These are phyloP conservation scores for Bradypodion pumilum DNA, from an alignment of 2,797 vertebrate genomes.

Conservation along the genomic window DNA sequence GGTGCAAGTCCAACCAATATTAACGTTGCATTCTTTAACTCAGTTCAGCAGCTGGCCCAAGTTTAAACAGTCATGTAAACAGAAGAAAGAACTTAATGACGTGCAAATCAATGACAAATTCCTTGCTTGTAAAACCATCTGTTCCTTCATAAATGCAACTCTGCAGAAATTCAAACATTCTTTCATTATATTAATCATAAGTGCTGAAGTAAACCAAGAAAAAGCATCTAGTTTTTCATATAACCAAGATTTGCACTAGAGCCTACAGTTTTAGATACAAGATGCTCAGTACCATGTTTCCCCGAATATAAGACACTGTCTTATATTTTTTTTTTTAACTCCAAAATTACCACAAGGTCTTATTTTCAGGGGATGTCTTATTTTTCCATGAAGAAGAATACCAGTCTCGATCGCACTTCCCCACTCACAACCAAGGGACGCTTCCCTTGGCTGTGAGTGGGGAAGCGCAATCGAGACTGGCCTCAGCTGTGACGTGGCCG, in stretches of 20 bases:
- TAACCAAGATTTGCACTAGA: conserved; percentile 39
- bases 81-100: conserved; percentile 45
- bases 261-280: conserved; percentile 35
- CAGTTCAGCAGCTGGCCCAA: neutral
- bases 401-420: too few species aligned
- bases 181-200: conserved; percentile 19
- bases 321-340: too few species aligned
- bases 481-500: too few species aligned
- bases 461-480: too few species aligned
- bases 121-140: conserved; percentile 28
- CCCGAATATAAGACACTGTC: too few species aligned
- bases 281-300: too few species aligned
- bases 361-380: too few species aligned
- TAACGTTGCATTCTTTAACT: conserved; percentile 24
- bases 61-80: conserved; percentile 10
- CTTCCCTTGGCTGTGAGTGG: too few species aligned
- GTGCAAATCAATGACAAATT: conserved; percentile 44
- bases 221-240: conserved; percentile 32
- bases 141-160: conserved; percentile 2
- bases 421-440: too few species aligned
- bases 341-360: too few species aligned
- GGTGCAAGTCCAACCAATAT: conserved; percentile 6
- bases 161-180: conserved; percentile 23
- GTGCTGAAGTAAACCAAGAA: conserved; percentile 4
- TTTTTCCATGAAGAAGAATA: too few species aligned